Evolutionary conservation across 2,113 vertebrate genomes (phyloP), one percentile per base, ranked within the genome.

Genomic region (Lophochroa leadbeateri): DNA sequence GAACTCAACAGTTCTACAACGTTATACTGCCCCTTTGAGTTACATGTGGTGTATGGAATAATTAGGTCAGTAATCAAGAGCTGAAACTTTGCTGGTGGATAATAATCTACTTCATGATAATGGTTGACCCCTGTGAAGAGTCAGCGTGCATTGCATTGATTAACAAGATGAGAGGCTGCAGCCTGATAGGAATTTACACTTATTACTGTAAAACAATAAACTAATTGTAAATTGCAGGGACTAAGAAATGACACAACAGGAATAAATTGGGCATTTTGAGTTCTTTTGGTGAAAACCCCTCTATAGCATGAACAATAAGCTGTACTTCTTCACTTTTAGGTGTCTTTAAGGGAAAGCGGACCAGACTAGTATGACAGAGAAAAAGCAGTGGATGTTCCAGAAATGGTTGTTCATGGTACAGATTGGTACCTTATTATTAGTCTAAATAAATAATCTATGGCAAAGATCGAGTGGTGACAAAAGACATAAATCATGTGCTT

Each of bases 21-120:
- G 11, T 64, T 67, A n/a, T 60, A 29, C 16, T 49, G 11, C 58
- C n/a, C 33, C 50, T 86, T 55, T 35, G 53, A 90, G 60, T 68
- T 81, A 27, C 46, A 53, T 20, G 19, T 78, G 50, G 41, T 75
- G 69, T 58, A 67, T 74, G 50, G 60, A 92, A 77, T 88, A 92
- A 94, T 94, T 90, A 81, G 43, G 46, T 75, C 76, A 88, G 49
- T 81, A 90, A 90, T 88, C 60, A 69, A 92, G 68, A 93, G 37
- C 63, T 90, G 52, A 83, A 90, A 67, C 50, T 90, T 90, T 67
- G 29, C 53, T 77, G 76, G 70, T 86, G 64, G 64, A 27, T 88
- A 82, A 92, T 81, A 95, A 90, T 74, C 53, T 19, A 23, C 76
- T 83, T 92, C 83, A 72, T 84, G 84, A 47, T 70, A 81, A 60